Evolutionary conservation across 2,113 vertebrate genomes (phyloP).

Genomic region (Bolborhynchus lineola): DNA sequence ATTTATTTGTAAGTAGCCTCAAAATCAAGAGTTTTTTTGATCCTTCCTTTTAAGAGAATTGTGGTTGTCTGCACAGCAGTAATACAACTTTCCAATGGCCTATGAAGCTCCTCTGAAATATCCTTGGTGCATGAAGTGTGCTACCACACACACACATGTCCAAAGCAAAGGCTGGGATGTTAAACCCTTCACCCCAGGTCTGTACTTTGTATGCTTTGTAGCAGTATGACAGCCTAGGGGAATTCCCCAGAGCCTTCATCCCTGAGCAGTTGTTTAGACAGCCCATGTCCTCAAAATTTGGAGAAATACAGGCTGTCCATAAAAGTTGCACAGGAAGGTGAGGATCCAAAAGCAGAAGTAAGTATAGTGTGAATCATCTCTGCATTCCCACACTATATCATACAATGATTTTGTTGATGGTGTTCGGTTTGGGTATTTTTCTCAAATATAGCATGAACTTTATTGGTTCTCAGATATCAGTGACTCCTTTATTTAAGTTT

Average conservation of each 20-base stretch:
- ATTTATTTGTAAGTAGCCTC: neutral
- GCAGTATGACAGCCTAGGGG: too few relatives aligned
- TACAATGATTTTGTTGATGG: neutral
- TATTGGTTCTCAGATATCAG: neutral
- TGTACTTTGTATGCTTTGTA: neutral
- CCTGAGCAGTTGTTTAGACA: neutral
- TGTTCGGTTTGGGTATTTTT: neutral
- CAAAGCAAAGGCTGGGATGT: neutral
- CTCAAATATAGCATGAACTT: neutral
- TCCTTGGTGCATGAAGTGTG: neutral
- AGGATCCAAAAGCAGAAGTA: neutral
- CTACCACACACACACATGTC: neutral
- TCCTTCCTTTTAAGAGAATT: neutral
- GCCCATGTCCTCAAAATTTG: neutral
- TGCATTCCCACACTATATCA: neutral
- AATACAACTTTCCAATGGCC: neutral
- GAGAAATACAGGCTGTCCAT: neutral
- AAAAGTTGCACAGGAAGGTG: neutral
- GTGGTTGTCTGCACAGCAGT: fast-evolving
- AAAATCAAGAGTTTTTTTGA: neutral
- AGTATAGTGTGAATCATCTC: neutral
- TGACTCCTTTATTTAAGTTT: neutral
- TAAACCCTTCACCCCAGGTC: neutral
- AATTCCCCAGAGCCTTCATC: neutral
- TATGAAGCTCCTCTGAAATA: neutral